phyloP scores from a whole-genome alignment of 2,888 invertebrate genomes.

The Lasioglossum marginatum region DNA sequence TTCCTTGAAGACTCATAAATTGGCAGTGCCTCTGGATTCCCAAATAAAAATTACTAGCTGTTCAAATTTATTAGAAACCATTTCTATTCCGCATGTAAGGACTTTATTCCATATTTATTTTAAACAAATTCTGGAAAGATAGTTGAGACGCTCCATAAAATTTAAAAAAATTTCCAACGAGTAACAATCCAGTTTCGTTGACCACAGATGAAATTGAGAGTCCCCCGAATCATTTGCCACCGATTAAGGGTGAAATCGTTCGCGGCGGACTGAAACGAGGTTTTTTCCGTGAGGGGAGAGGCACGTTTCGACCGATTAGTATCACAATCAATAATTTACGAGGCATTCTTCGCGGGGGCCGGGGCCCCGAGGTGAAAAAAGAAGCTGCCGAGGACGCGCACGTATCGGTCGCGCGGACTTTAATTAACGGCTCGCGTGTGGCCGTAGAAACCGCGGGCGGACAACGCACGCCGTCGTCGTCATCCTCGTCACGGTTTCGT shows the following conservation, averaged over 20 bases:
- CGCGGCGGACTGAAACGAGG: background rate
- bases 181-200: background rate
- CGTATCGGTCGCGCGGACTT: constrained; percentile 30
- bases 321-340: constrained; percentile 50
- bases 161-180: background rate
- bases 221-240: background rate
- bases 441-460: constrained; percentile 21
- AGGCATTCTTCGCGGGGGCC: constrained; percentile 35
- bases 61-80: background rate
- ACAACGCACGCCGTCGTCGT: constrained; percentile 20
- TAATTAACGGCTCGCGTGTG: constrained; percentile 49
- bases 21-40: too few relatives aligned
- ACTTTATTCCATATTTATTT: background rate
- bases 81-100: background rate
- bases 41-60: too few relatives aligned
- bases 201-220: background rate
- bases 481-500: constrained; percentile 55
- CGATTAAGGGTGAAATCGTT: background rate
- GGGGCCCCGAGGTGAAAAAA: constrained; percentile 12
- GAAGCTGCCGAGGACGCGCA: background rate
- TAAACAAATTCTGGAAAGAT: too few relatives aligned
- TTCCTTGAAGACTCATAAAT: too few relatives aligned
- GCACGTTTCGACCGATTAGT: constrained; percentile 28
- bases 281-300: background rate
- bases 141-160: too few relatives aligned